Conservation (phyloP, 2,113 vertebrate species). For the Motacilla alba region DNA sequence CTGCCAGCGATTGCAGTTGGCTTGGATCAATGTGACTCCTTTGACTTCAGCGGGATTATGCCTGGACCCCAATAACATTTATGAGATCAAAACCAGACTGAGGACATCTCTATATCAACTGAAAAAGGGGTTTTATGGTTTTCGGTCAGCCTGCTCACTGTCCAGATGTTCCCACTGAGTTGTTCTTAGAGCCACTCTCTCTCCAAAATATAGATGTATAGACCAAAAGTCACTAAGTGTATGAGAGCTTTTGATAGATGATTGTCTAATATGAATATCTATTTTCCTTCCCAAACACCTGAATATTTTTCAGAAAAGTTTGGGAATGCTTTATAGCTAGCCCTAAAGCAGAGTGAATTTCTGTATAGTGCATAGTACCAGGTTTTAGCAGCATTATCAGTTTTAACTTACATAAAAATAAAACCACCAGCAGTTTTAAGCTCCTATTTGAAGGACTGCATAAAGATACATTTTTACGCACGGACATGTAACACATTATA, state of each 20-base stretch:
- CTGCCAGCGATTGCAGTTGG: not conserved
- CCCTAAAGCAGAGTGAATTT: not conserved
- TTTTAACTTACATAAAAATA: not conserved
- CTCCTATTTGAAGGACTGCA: not conserved
- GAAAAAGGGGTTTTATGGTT: not conserved
- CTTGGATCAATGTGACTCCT: conserved; percentile 17
- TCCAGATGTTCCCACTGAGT: not conserved
- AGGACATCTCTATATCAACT: not conserved
- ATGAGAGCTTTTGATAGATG: not conserved
- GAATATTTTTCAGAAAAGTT: not conserved
- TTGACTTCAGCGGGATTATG: conserved; percentile 2
- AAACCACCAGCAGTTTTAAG: not conserved
- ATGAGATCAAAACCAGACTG: not conserved
- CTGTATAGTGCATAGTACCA: not conserved
- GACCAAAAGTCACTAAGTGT: not conserved
- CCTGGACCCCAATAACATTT: not conserved
- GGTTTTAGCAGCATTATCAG: not conserved
- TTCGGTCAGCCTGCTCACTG: not conserved
- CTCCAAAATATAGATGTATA: not conserved
- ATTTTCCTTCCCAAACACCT: not conserved
- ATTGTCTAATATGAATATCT: not conserved
- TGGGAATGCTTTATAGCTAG: not conserved
- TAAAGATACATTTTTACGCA: not conserved
- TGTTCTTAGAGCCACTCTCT: not conserved
- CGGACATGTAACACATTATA: not conserved